Evolutionary conservation across 2,888 invertebrate species (phyloP), one percentile per base, ranked within the genome.

Genomic region (Caenorhabditis panamensis): DNA sequence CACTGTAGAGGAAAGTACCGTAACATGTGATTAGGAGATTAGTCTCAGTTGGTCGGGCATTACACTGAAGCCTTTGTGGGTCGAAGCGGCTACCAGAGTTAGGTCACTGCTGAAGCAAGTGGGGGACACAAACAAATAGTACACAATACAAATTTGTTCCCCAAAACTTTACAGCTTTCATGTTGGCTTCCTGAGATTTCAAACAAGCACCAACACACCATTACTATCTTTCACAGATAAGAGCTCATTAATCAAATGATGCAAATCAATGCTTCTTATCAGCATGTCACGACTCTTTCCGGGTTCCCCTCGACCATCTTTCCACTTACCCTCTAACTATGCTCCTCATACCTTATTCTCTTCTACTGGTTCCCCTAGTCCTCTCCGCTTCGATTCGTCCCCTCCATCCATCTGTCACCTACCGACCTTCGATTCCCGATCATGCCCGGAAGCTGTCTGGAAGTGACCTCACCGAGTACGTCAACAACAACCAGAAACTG

Each of bases 201-300:
- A 6, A 13, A 13, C 41, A 41, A 41, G 13, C 8, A 41, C 41
- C 13, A 13, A 41, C 5, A 41, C 8, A 2, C 11, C 2, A 2
- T 41, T 11, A 13, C 8, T 20, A n/a, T 26, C 28, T 31, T 24
- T 18, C 11, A 41, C 9, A 28, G 24, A 47, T 28, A 28, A 66
- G 16, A 18, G 31, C 67, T 36, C 36, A n/a, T 63, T 72, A 56
- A 72, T 72, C 72, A 72, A 53, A 56, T 72, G 72, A 72, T 56
- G 71, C 41, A 71, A 71, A 59, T 53, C 51, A 47, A 22, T 53
- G 51, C 61, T 68, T 54, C 53, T 71, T 62, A 28, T 61, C 61
- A 59, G 37, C 31, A 36, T 20, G 28, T 63, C 63, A 28, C 72
- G 22, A n/a, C n/a, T n/a, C 20, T 71, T 71, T 63, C 71, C 72